Percentiles rank a stretch among this genome's conserved stretches.
Evolutionary conservation across 2,797 vertebrate genomes (phyloP).

Genomic region (Hipposideros larvatus): DNA sequence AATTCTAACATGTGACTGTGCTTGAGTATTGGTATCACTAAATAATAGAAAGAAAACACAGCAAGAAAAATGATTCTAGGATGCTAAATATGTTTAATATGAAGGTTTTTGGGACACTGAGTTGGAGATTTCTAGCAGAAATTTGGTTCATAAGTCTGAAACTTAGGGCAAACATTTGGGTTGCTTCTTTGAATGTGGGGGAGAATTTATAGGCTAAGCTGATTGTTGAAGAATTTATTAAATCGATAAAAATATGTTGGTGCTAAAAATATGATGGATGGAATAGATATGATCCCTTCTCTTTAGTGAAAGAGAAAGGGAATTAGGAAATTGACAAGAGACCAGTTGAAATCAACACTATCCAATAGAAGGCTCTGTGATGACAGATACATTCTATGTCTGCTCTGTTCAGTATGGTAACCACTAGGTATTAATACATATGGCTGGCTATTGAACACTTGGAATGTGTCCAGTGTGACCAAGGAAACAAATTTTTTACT

Average conservation of each 20-base stretch:
- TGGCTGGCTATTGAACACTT: rapidly evolving
- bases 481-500: background rate
- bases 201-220: background rate
- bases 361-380: background rate
- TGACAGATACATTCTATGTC: background rate
- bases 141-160: background rate
- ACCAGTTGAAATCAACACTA: background rate
- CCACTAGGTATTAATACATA: background rate
- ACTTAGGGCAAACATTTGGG: background rate
- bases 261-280: background rate
- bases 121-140: background rate
- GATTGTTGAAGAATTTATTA: background rate
- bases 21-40: background rate
- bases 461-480: background rate
- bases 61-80: background rate
- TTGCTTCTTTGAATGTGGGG: background rate
- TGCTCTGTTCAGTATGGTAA: background rate
- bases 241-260: background rate
- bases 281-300: background rate
- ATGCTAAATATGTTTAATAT: background rate
- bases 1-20: background rate
- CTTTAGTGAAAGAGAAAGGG: background rate
- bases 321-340: background rate
- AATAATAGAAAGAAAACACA: background rate
- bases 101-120: background rate